Evolutionary conservation across 1,140 invertebrate genomes (phyloP), one percentile per base, ranked within the genome.

Genomic region (Drosophila funebris): DNA sequence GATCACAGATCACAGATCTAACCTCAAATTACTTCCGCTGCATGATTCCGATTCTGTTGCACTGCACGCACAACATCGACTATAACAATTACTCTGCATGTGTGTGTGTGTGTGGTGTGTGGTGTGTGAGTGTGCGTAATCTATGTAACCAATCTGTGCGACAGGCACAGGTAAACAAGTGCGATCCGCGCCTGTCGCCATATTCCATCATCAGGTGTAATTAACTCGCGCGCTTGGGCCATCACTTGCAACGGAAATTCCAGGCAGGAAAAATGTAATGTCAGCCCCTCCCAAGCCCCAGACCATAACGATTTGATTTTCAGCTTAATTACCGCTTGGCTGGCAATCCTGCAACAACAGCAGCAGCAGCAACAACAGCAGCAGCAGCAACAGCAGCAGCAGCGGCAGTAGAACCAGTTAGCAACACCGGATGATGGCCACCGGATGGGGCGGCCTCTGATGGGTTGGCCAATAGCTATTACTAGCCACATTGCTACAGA

Each of bases 11-110:
- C 58, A 39, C 31, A 61, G 58, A 50, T 50, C 62, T 67, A 67
- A 53, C 83, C 83, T 83, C 83, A 87, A 88, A 87, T 87, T 87
- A 83, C 83, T 87, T 87, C 83, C 83, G 83, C 72, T 88, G 83
- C 82, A 88, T 62, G 78, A 82, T 78, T 75, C 78, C 76, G 73
- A 61, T 71, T 66, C 61, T 64, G 31, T 27, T 53, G 50, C 52
- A 66, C 4, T 27, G 13, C 41, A 64, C 52, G 53, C 31, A 54
- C 53, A 24, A 43, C 33, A 54, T 16, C 14, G 24, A 67, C 39
- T 39, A 41, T 76, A 76, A 76, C 80, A 84, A 84, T 83, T 83
- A 83, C 80, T 79, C 44, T 16, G 11, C 14, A 8, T 39, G 46
- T 48, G 14, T 29, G 31, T 52, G 29, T 52, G 43, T 62, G 46